Evolutionary conservation across 2,888 invertebrate genomes (phyloP).

Genomic region (Tetranychus truncatus): DNA sequence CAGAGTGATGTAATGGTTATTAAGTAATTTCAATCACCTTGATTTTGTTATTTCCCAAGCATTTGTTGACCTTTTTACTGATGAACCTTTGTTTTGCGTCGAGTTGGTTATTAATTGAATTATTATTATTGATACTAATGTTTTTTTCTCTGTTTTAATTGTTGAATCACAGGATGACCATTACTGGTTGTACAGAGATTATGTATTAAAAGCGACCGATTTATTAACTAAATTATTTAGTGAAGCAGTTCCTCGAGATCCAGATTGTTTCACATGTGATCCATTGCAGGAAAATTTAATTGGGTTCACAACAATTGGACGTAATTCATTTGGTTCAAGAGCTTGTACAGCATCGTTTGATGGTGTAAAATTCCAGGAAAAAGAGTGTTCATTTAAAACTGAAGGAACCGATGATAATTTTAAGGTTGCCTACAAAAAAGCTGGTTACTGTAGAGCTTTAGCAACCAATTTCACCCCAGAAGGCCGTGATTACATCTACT

Average conservation of each 20-base stretch:
- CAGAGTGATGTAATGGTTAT: too few relatives aligned
- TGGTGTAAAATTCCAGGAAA: background rate
- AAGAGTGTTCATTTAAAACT: background rate
- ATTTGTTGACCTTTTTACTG: too few relatives aligned
- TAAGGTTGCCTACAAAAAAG: background rate
- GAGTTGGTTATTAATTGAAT: too few relatives aligned
- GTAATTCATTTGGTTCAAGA: background rate
- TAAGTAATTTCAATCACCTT: too few relatives aligned
- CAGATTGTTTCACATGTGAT: background rate
- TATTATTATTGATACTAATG: too few relatives aligned
- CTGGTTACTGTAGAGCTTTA: background rate
- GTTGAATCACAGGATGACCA: background rate
- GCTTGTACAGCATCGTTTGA: background rate
- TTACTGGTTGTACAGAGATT: background rate
- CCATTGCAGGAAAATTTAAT: background rate
- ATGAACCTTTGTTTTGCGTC: too few relatives aligned
- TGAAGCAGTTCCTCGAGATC: background rate
- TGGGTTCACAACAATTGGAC: background rate
- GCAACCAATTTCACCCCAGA: background rate
- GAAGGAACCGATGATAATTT: background rate
- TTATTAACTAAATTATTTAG: background rate
- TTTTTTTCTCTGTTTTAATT: background rate
- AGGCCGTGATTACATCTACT: background rate
- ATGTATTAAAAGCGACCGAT: background rate
- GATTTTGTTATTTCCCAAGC: too few relatives aligned